Evolutionary conservation across 2,113 vertebrate species (phyloP), one percentile per base, ranked within the genome.

Genomic region (Uria lomvia): DNA sequence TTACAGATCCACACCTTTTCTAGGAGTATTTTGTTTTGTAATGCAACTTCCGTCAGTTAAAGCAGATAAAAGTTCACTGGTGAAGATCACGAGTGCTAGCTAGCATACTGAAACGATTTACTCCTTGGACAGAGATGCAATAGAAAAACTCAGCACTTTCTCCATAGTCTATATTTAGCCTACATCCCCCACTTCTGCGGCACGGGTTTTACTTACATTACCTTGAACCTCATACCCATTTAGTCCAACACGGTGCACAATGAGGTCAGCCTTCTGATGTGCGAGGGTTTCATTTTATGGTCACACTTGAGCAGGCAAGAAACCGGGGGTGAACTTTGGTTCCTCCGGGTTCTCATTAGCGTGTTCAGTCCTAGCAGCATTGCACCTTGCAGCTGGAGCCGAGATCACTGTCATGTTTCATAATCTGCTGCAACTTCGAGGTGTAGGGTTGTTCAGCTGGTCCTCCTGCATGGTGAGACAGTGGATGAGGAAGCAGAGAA

Each of bases 231-330:
- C 75, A 32, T 63, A 42, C 21, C 45, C 18, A 16, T 88, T 94
- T 91, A 84, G 65, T 84, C 65, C 82, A 81, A 30, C 65, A 40
- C 47, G 47, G 34, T 49, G 53, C 70, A 68, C 77, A 88, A 2
- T 72, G 86, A 94, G 92, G 92, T 92, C 82, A 93, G 68, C 67
- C 83, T 86, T 94, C 47, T 90, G 90, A 93, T 84, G 55, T 80
- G 63, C 23, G 43, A 83, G 60, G 53, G 36, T 92, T 96, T 92
- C 38, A 55, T 91, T 86, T 89, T 43, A 66, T 75, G 90, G 94
- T 93, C 86, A 68, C 72, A 67, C 86, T 93, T 67, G 92, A 90
- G 75, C 56, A 88, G 82, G 42, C 79, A 95, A 66, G 90, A 91
- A 88, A 94, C 86, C 34, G 2, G 13, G 30, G 47, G 43, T 71